Conservation (phyloP, 2,888 invertebrate genomes). For the Phortica okadai region DNA sequence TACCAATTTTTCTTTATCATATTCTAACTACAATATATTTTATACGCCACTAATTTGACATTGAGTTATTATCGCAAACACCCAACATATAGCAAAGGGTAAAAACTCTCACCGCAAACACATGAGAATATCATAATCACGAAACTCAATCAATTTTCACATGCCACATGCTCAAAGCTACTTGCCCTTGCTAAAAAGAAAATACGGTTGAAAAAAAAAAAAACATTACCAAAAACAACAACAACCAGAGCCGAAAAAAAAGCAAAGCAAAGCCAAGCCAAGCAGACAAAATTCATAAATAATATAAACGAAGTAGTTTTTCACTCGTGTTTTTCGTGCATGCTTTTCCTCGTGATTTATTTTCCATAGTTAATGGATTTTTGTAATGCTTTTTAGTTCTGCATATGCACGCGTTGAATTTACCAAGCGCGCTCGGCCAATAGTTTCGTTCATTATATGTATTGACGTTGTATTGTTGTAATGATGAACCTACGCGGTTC, state of each 20-base stretch:
- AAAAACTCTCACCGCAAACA: not conserved
- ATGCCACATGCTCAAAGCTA: conserved; percentile 2
- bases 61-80: conserved; percentile 59
- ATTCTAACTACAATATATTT: not conserved
- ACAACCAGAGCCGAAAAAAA: conserved; percentile 38
- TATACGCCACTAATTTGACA: conserved; percentile 63
- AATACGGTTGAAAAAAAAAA: not conserved
- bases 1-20: conserved; percentile 59
- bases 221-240: not conserved
- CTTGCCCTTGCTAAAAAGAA: not conserved
- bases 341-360: conserved; percentile 65
- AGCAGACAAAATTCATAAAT: conserved; percentile 56
- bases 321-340: conserved; percentile 40
- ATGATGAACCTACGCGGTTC: conserved; percentile 21
- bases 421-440: not conserved
- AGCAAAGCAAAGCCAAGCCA: conserved; percentile 35
- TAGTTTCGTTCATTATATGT: not conserved
- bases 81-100: conserved; percentile 15
- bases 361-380: conserved; percentile 66
- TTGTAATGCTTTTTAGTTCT: conserved; percentile 70
- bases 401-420: conserved; percentile 41
- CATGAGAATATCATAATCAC: conserved; percentile 55
- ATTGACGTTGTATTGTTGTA: not conserved
- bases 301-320: conserved; percentile 57
- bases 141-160: conserved; percentile 55